phyloP scores from a whole-genome alignment of 1,140 invertebrate genomes.

The Plectrocnemia conspersa region DNA sequence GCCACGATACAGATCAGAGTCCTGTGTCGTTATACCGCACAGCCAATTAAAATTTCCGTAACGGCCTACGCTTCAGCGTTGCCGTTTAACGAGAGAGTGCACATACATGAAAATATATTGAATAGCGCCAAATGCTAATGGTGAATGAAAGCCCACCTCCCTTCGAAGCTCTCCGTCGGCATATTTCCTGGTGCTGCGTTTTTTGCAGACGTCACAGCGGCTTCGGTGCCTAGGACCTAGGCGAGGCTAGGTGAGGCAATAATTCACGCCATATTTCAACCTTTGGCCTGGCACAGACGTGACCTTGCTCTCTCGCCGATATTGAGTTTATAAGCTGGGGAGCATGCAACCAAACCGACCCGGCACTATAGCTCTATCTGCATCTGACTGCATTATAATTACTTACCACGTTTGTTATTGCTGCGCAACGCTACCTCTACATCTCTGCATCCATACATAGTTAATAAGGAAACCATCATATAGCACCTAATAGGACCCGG shows the following conservation, averaged over 20 bases:
- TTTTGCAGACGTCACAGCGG: constrained; percentile 5
- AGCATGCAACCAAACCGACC: constrained; percentile 10
- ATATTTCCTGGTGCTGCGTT: constrained; percentile 6
- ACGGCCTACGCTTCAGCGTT: too few species aligned
- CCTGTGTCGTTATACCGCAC: too few species aligned
- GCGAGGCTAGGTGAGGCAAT: constrained; percentile 26
- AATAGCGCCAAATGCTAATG: too few species aligned
- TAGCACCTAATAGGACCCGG: constrained; percentile 24
- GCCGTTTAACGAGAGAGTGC: too few species aligned
- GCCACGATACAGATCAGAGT: too few species aligned
- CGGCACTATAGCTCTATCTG: constrained; percentile 29
- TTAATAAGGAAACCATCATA: constrained; percentile 26
- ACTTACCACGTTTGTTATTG: constrained; percentile 23
- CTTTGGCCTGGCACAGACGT: constrained; percentile 31
- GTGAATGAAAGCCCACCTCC: constrained; percentile 14
- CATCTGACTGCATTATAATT: constrained; percentile 32
- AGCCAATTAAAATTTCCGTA: too few species aligned
- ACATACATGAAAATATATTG: too few species aligned
- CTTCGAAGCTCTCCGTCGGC: constrained; percentile 17
- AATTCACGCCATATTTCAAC: constrained; percentile 31
- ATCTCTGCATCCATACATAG: too few species aligned
- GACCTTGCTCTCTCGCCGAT: constrained; percentile 33
- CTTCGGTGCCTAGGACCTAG: not conserved
- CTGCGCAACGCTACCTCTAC: not conserved
- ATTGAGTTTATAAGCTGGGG: constrained; percentile 24